phyloP scores from a whole-genome alignment of 2,113 vertebrate species.

The Acinonyx jubatus region DNA sequence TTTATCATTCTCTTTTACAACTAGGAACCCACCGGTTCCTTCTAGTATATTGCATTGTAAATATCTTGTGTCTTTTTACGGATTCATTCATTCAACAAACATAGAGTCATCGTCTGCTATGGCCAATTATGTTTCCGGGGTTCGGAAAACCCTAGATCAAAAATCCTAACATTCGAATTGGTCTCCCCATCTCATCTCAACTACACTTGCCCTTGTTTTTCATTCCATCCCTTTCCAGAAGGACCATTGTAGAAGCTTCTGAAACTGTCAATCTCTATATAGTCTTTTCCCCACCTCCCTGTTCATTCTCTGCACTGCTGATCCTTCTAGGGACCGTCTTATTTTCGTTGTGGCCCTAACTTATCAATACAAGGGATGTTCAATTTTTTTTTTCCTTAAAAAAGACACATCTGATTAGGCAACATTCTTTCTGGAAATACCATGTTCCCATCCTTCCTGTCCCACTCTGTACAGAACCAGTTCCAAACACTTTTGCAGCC shows the following conservation, averaged over 20 bases:
- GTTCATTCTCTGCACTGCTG: not conserved
- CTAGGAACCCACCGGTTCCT: not conserved
- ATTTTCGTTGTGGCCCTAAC: not conserved
- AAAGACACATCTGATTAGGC: fast-evolving
- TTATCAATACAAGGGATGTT: not conserved
- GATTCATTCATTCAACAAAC: not conserved
- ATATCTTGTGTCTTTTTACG: not conserved
- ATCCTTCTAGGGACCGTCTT: not conserved
- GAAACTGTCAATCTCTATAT: not conserved
- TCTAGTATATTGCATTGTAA: not conserved
- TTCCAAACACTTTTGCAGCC: not conserved
- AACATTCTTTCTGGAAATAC: fast-evolving
- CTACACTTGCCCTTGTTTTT: not conserved
- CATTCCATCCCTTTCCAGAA: not conserved
- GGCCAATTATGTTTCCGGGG: constrained; percentile 5
- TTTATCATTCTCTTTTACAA: too few relatives aligned
- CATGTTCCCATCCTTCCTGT: fast-evolving
- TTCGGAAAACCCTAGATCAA: not conserved
- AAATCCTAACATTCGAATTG: not conserved
- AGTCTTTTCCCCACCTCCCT: not conserved
- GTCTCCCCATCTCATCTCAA: not conserved
- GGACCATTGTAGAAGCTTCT: fast-evolving
- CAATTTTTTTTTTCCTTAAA: not conserved
- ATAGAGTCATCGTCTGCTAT: not conserved
- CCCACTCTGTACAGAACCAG: not conserved